These are phyloP conservation scores for Pseudonaja textilis DNA, from an alignment of 2,113 vertebrate species.

Conservation along the genomic window DNA sequence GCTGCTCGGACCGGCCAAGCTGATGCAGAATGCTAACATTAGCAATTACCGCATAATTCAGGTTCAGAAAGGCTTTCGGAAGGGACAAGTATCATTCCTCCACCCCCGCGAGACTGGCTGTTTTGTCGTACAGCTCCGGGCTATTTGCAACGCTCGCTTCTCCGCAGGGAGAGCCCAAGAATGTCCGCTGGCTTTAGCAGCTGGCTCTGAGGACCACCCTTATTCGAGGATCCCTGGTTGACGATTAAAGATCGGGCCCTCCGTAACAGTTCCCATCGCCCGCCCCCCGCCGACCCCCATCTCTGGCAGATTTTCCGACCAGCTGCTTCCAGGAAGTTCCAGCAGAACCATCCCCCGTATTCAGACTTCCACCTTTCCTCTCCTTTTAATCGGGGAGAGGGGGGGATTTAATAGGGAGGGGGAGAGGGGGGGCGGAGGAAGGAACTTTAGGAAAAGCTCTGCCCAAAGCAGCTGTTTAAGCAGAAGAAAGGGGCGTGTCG, in stretches of 20 bases:
- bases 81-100: not conserved
- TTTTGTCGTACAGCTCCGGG: not conserved
- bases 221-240: not conserved
- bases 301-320: not conserved
- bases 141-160: not conserved
- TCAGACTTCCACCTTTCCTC: constrained; percentile 3
- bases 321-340: constrained; percentile 1
- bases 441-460: not conserved
- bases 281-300: no score
- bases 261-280: not conserved
- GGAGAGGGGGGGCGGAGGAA: not conserved
- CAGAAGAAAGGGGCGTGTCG: constrained; percentile 60
- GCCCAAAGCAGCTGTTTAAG: constrained; percentile 20
- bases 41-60: not conserved
- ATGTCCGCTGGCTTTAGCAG: not conserved
- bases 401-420: no score
- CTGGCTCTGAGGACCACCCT: not conserved
- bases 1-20: not conserved
- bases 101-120: not conserved
- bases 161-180: constrained; percentile 4
- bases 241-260: not conserved
- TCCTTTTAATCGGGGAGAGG: not conserved
- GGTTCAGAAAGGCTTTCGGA: not conserved
- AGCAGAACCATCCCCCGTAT: constrained; percentile 2
- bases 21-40: not conserved